phyloP scores from a whole-genome alignment of 2,888 invertebrate genomes.

The Rhabditoides inermis region DNA sequence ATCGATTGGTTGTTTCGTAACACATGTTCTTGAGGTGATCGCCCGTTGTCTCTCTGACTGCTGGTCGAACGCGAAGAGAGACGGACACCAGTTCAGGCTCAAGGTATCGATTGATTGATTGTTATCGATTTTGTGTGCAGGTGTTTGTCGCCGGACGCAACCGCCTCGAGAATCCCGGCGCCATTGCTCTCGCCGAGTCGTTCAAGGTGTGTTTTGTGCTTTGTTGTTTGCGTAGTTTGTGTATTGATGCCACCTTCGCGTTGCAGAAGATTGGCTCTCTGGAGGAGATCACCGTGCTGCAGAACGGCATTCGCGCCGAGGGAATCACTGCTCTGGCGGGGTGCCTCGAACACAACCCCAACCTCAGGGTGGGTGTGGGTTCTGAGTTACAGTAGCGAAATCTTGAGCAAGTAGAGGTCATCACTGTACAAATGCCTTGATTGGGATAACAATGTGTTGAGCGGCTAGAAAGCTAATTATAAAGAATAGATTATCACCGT shows the following conservation, averaged over 20 bases:
- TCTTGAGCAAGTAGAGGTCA: no score
- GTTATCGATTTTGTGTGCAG: background rate
- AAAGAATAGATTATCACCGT: no score
- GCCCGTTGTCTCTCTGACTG: constrained; percentile 24
- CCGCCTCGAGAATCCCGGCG: constrained; percentile 84
- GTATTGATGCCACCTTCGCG: background rate
- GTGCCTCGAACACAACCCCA: constrained; percentile 60
- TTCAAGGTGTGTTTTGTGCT: constrained; percentile 62
- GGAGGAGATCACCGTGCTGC: constrained; percentile 84
- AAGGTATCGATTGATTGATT: constrained; percentile 65
- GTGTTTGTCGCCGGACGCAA: constrained; percentile 70
- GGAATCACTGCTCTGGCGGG: constrained; percentile 72
- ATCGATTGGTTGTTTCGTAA: background rate
- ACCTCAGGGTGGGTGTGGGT: constrained; percentile 66
- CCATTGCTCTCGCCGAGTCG: constrained; percentile 72
- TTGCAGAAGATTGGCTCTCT: constrained; percentile 69
- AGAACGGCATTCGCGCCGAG: constrained; percentile 84
- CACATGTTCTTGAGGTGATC: constrained; percentile 11
- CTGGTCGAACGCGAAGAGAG: constrained; percentile 13
- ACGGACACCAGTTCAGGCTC: constrained; percentile 63
- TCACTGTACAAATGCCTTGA: no score
- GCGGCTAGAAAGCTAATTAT: no score
- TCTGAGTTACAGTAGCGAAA: no score
- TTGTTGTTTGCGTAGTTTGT: background rate
- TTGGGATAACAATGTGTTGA: no score